These are phyloP conservation scores for Ceratoteleas bidentatus DNA, from an alignment of 1,140 invertebrate genomes.

Conservation along the genomic window DNA sequence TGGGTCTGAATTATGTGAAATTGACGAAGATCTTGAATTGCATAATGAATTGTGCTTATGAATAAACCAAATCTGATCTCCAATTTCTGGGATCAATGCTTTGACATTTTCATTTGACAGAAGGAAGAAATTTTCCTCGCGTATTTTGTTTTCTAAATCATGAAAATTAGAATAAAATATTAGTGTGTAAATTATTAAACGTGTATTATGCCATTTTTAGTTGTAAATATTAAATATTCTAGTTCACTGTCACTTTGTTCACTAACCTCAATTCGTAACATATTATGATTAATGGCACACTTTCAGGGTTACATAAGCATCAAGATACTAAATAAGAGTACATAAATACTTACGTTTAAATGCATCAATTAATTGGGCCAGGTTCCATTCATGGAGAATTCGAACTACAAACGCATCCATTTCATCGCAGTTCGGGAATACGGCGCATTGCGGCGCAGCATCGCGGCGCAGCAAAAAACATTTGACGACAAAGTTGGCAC, in stretches of 20 bases:
- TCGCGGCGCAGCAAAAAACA: no score
- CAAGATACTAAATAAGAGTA: no score
- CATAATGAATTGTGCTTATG: background rate
- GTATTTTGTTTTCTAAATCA: conserved; percentile 1
- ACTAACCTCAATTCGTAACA: background rate
- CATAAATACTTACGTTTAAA: background rate
- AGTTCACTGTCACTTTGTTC: background rate
- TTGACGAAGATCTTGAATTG: background rate
- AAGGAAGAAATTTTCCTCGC: conserved; percentile 6
- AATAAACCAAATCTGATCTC: conserved; percentile 7
- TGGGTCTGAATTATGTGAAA: background rate
- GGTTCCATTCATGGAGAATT: background rate
- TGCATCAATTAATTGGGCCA: background rate
- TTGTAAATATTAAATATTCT: background rate
- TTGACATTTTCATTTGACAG: background rate
- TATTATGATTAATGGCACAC: background rate
- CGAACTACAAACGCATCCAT: background rate
- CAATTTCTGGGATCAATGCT: conserved; percentile 3
- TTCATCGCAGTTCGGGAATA: no score
- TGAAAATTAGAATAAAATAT: conserved; percentile 1
- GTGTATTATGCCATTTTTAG: background rate
- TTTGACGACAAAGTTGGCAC: no score
- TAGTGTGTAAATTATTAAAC: background rate
- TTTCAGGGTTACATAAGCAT: background rate
- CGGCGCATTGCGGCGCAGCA: no score